phyloP scores from a whole-genome alignment of 37 sponge, comb jelly and placozoan genomes.

The Aplysina aerophoba region DNA sequence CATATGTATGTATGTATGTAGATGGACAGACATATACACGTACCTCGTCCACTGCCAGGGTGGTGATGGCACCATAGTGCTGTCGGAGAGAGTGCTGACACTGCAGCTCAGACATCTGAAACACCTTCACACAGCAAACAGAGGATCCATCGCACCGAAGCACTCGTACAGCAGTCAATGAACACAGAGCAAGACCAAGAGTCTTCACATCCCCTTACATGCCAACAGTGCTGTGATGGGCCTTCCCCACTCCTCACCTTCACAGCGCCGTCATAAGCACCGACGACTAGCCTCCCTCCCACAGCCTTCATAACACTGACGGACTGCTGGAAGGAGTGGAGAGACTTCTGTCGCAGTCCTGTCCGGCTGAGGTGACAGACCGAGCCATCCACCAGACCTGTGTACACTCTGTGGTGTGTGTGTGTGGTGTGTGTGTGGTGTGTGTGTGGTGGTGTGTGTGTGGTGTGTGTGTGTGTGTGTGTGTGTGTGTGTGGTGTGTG shows the following conservation, averaged over 20 bases:
- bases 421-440: constrained; percentile 3
- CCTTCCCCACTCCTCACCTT: constrained; percentile 32
- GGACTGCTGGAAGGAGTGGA: constrained; percentile 55
- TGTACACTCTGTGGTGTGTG: no score
- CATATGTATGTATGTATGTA: constrained; percentile 4
- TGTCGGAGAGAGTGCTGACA: constrained; percentile 32
- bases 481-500: constrained; percentile 44
- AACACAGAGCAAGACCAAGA: neutral
- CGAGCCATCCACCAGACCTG: constrained; percentile 69
- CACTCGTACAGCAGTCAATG: neutral
- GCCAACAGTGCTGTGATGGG: neutral
- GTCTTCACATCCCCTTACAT: neutral
- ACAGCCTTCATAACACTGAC: constrained; percentile 56
- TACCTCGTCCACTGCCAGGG: constrained; percentile 44
- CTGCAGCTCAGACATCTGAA: constrained; percentile 9
- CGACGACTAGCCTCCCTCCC: constrained; percentile 45
- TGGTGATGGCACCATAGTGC: constrained; percentile 45
- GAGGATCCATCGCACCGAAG: neutral
- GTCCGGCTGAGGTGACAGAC: constrained; percentile 49
- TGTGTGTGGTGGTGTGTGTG: constrained; percentile 23
- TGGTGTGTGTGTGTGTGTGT: constrained; percentile 33
- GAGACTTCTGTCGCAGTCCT: constrained; percentile 31
- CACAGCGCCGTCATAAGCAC: constrained; percentile 59
- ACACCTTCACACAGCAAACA: neutral
- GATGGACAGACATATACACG: neutral